Percentiles rank a stretch among this genome's conserved stretches.
phyloP scores from a whole-genome alignment of 2,113 vertebrate species.

The Phaethornis superciliosus region DNA sequence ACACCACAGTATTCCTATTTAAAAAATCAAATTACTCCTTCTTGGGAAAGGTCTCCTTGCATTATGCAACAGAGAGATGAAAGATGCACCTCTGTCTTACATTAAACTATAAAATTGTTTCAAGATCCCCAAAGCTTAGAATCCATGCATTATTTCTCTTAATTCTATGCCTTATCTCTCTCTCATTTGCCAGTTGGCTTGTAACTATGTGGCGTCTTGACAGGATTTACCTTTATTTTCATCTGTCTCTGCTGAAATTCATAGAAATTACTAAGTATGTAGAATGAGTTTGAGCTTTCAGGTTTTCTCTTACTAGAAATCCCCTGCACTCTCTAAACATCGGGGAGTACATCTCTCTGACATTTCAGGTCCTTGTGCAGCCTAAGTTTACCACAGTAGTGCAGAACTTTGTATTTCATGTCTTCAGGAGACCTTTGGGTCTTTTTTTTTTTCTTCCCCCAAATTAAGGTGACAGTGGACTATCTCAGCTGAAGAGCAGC shows the following conservation, averaged over 20 bases:
- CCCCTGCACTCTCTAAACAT: not conserved
- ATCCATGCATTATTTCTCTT: not conserved
- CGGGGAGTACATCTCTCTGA: not conserved
- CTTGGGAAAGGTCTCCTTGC: not conserved
- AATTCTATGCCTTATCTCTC: not conserved
- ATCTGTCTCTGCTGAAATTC: slow-evolving; percentile 12
- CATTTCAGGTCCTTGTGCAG: not conserved
- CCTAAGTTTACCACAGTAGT: not conserved
- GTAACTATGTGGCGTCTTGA: not conserved
- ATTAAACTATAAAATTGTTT: not conserved
- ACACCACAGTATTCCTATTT: not conserved
- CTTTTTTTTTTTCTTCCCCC: accelerated
- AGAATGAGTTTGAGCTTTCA: slow-evolving; percentile 19
- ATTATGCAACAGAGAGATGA: not conserved
- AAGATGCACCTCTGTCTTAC: not conserved
- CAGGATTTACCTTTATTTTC: slow-evolving; percentile 32
- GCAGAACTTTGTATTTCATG: not conserved
- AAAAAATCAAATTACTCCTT: not conserved
- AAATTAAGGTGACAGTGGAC: not conserved
- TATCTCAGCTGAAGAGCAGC: not conserved
- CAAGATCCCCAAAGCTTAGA: not conserved
- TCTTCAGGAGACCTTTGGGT: not conserved
- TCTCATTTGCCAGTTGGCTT: slow-evolving; percentile 18
- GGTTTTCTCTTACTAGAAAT: not conserved
- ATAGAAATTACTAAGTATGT: not conserved